Evolutionary conservation across 2,888 invertebrate genomes (phyloP).

Genomic region (Protodeltote pygarga): DNA sequence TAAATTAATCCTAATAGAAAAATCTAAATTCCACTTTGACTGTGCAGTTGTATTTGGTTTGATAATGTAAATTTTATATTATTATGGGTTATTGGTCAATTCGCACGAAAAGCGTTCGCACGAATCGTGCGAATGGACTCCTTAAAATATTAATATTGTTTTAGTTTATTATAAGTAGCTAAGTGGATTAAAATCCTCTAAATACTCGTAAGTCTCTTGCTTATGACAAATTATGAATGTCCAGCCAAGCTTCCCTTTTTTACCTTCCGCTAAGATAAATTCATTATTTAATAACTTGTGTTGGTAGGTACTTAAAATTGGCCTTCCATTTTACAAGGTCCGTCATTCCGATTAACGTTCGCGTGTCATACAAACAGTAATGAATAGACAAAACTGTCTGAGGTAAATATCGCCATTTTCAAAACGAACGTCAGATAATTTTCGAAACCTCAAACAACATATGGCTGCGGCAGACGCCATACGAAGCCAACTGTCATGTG

Average conservation of each 20-base stretch:
- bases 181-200: too few relatives aligned
- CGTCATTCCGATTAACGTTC: constrained; percentile 56
- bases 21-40: too few relatives aligned
- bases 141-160: too few relatives aligned
- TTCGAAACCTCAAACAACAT: constrained; percentile 85
- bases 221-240: background rate
- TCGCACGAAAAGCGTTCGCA: too few relatives aligned
- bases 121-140: too few relatives aligned
- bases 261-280: background rate
- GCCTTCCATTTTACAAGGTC: constrained; percentile 12
- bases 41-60: too few relatives aligned
- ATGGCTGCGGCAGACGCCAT: constrained; percentile 84
- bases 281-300: background rate
- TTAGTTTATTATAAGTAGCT: too few relatives aligned
- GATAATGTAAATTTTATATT: too few relatives aligned
- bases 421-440: constrained; percentile 75
- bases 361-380: constrained; percentile 62
- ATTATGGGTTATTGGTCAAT: too few relatives aligned
- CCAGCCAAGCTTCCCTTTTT: background rate
- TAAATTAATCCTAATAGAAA: too few relatives aligned
- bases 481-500: constrained; percentile 78
- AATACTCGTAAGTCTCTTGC: too few relatives aligned
- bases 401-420: constrained; percentile 72
- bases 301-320: background rate
- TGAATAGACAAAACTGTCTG: constrained; percentile 74